A percentile compares a stretch with the other conserved stretches of the same genome.
phyloP scores from a whole-genome alignment of 2,113 vertebrate genomes.

The Lates calcarifer region DNA sequence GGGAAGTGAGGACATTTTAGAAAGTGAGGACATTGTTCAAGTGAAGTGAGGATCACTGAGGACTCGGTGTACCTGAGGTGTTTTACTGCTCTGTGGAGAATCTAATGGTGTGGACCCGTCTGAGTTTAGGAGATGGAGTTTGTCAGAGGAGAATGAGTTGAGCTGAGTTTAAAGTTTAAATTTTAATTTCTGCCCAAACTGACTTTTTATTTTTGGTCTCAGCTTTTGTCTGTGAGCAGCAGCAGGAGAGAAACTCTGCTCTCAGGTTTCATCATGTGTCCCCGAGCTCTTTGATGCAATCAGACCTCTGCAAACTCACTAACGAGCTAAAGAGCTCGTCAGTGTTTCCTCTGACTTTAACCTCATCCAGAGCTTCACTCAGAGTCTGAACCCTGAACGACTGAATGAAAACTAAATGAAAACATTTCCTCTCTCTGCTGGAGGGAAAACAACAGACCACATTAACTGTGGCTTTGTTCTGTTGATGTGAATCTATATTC shows the following conservation, averaged over 20 bases:
- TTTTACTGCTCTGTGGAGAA: too few species aligned
- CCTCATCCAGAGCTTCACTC: neutral
- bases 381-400: neutral
- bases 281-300: slow-evolving; percentile 1
- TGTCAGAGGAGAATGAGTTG: too few species aligned
- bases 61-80: too few species aligned
- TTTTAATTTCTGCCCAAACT: rapidly evolving
- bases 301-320: neutral
- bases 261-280: slow-evolving; percentile 11
- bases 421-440: neutral
- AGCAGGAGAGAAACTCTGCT: neutral
- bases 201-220: neutral
- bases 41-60: too few species aligned
- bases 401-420: too few species aligned
- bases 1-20: too few species aligned
- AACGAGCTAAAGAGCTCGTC: neutral
- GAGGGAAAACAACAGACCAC: neutral
- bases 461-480: slow-evolving; percentile 5
- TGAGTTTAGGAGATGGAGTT: too few species aligned
- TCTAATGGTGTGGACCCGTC: too few species aligned
- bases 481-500: neutral
- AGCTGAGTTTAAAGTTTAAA: too few species aligned
- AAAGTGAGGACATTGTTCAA: too few species aligned
- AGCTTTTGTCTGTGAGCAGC: neutral
- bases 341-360: neutral